phyloP scores from a whole-genome alignment of 2,888 invertebrate genomes.

The Melipona bicolor region DNA sequence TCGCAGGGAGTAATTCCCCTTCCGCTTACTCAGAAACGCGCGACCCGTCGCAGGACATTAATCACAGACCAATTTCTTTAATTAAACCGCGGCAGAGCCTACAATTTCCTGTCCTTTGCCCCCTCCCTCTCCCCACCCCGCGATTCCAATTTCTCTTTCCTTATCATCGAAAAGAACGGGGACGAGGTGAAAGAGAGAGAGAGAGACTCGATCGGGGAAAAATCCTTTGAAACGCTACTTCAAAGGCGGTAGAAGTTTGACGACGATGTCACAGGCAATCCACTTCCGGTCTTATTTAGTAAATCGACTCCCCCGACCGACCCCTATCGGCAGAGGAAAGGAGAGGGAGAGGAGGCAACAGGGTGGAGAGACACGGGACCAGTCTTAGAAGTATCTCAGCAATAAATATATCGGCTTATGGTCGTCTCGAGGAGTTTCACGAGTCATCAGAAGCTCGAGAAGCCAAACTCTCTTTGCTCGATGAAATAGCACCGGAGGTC shows the following conservation, averaged over 20 bases:
- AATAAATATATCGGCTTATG: slow-evolving; percentile 71
- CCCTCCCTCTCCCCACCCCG: too few species aligned
- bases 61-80: slow-evolving; percentile 25
- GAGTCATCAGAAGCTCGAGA: slow-evolving; percentile 67
- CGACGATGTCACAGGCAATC: slow-evolving; percentile 65
- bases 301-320: slow-evolving; percentile 61
- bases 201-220: slow-evolving; percentile 26
- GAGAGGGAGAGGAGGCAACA: too few species aligned
- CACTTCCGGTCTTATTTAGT: slow-evolving; percentile 70
- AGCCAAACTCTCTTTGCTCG: slow-evolving; percentile 42
- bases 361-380: slow-evolving; percentile 24
- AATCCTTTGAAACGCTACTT: slow-evolving; percentile 55
- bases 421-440: slow-evolving; percentile 67
- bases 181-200: too few species aligned
- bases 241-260: slow-evolving; percentile 60
- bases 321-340: neutral
- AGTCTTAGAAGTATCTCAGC: slow-evolving; percentile 60
- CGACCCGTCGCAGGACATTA: slow-evolving; percentile 21
- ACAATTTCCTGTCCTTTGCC: slow-evolving; percentile 2
- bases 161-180: neutral
- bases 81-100: slow-evolving; percentile 10
- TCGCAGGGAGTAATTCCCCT: neutral
- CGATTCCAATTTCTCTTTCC: neutral
- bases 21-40: neutral
- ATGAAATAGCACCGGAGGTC: slow-evolving; percentile 61